These are phyloP conservation scores for Halcyon badia DNA, from an alignment of 2,797 vertebrate species.

Conservation along the genomic window DNA sequence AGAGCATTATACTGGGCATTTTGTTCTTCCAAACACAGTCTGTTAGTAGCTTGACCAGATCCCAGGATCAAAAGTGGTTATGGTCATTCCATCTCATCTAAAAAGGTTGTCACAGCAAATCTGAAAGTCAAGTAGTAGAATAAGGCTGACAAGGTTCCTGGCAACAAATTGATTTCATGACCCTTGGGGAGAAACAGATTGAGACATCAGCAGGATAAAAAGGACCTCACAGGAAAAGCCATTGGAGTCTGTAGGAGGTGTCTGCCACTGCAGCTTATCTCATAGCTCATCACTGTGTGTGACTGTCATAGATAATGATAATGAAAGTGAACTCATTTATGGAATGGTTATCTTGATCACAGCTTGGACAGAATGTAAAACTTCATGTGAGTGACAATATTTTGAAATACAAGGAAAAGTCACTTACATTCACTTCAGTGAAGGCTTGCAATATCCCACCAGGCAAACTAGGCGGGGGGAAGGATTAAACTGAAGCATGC, in stretches of 20 bases:
- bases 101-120: slow-evolving; percentile 48
- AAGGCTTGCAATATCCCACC: neutral
- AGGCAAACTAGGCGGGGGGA: neutral
- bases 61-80: neutral
- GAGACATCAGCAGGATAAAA: slow-evolving; percentile 62
- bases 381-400: slow-evolving; percentile 1
- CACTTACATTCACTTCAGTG: neutral
- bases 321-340: slow-evolving; percentile 50
- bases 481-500: neutral
- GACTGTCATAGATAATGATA: slow-evolving; percentile 35
- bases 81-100: neutral
- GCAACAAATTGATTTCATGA: slow-evolving; percentile 70
- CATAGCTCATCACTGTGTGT: neutral
- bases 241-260: slow-evolving; percentile 2
- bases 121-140: slow-evolving; percentile 64
- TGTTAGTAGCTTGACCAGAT: neutral
- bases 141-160: slow-evolving; percentile 40
- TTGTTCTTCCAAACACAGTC: neutral
- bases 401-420: slow-evolving; percentile 18
- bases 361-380: slow-evolving; percentile 38
- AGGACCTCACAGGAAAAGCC: slow-evolving; percentile 17
- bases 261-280: slow-evolving; percentile 29
- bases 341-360: slow-evolving; percentile 42
- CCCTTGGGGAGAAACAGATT: slow-evolving; percentile 62
- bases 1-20: neutral